These are phyloP conservation scores for Crotophaga sulcirostris DNA, from an alignment of 2,113 vertebrate genomes.

Conservation along the genomic window DNA sequence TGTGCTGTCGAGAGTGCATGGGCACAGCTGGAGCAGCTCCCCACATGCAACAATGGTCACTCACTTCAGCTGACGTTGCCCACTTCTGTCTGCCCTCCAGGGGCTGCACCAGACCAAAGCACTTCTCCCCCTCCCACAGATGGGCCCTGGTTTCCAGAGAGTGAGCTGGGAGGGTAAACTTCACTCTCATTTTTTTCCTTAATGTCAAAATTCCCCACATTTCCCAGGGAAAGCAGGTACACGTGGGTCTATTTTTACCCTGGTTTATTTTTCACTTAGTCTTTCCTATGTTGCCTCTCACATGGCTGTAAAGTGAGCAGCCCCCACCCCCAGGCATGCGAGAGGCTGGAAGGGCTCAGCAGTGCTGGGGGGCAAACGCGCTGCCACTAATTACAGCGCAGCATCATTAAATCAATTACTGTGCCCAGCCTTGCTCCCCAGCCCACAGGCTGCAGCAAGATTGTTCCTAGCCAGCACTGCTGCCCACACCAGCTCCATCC, in stretches of 20 bases:
- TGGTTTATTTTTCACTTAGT: constrained; percentile 41
- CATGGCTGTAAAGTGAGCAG: neutral
- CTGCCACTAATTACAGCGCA: neutral
- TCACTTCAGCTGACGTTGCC: rapidly evolving
- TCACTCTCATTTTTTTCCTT: neutral
- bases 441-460: rapidly evolving
- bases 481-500: rapidly evolving
- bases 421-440: neutral
- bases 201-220: neutral
- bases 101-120: neutral
- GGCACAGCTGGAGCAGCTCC: neutral
- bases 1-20: rapidly evolving
- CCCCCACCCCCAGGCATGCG: neutral
- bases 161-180: neutral
- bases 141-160: neutral
- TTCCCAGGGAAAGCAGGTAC: neutral
- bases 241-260: constrained; percentile 46
- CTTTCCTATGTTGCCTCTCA: neutral
- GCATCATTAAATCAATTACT: neutral
- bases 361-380: rapidly evolving
- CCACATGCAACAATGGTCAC: rapidly evolving
- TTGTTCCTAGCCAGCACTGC: neutral
- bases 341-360: neutral
- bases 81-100: neutral
- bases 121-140: neutral